A percentile compares a stretch with the other conserved stretches of the same genome.
Evolutionary conservation across 2,797 vertebrate genomes (phyloP).

Genomic region (Parauchenoglanis punctatus): DNA sequence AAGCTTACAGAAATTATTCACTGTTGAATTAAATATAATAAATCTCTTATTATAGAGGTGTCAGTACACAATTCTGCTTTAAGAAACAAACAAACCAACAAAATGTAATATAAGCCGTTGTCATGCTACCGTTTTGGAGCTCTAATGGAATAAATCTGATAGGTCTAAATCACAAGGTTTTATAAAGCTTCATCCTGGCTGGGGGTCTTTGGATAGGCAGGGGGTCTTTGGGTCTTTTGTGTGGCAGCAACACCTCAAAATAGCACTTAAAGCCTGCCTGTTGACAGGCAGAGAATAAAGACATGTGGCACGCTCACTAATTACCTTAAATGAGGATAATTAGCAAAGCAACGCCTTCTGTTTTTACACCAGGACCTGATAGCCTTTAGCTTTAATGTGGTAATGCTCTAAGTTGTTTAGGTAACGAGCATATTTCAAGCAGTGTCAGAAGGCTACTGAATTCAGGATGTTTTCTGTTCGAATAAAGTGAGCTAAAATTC

Average conservation of each 20-base stretch:
- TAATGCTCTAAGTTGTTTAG: constrained; percentile 43
- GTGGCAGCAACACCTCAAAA: constrained; percentile 25
- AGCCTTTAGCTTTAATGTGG: constrained; percentile 46
- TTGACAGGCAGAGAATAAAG: constrained; percentile 47
- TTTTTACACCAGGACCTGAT: constrained; percentile 45
- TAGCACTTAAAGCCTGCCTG: constrained; percentile 36
- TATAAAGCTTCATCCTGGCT: neutral
- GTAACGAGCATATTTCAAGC: constrained; percentile 9
- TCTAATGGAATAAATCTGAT: neutral
- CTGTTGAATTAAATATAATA: neutral
- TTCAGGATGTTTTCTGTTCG: neutral
- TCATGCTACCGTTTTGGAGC: neutral
- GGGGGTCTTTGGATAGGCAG: constrained; percentile 23
- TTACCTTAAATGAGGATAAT: constrained; percentile 58
- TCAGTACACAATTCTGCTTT: neutral
- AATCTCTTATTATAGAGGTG: neutral
- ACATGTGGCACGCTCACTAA: constrained; percentile 51
- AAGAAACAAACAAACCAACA: neutral
- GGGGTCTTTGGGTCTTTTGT: neutral
- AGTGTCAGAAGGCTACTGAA: neutral
- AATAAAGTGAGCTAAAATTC: neutral
- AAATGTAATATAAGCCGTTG: constrained; percentile 1
- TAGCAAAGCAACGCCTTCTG: constrained; percentile 52
- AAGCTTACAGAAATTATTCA: neutral
- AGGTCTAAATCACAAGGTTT: neutral